These are phyloP conservation scores for Aporophyla lueneburgensis DNA, from an alignment of 2,888 invertebrate genomes.

Conservation along the genomic window DNA sequence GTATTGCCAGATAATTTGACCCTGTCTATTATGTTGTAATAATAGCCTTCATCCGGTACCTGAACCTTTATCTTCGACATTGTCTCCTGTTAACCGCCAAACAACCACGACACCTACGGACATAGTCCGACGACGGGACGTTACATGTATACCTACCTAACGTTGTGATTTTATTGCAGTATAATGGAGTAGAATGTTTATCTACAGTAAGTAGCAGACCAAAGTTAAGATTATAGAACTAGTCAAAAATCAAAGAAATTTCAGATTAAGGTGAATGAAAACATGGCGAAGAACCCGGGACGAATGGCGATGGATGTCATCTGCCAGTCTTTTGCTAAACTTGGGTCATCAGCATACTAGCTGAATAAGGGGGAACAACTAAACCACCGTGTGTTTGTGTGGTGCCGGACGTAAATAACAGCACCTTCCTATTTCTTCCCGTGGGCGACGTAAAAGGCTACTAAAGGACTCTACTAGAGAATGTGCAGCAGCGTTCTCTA, in stretches of 20 bases:
- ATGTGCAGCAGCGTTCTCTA: too few relatives aligned
- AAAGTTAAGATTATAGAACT: not conserved
- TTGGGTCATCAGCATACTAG: not conserved
- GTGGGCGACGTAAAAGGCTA: too few relatives aligned
- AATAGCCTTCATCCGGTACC: too few relatives aligned
- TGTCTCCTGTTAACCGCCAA: not conserved
- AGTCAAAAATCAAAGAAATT: not conserved
- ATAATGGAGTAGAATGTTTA: slow-evolving; percentile 7
- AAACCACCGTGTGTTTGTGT: not conserved
- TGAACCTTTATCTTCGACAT: too few relatives aligned
- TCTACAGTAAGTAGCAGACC: slow-evolving; percentile 27
- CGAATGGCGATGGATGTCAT: not conserved
- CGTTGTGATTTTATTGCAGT: slow-evolving; percentile 22
- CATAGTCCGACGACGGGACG: not conserved
- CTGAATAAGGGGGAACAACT: not conserved
- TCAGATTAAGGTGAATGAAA: not conserved
- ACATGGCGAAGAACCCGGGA: not conserved
- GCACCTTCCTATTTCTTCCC: too few relatives aligned
- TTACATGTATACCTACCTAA: not conserved
- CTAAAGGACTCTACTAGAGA: too few relatives aligned
- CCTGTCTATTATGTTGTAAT: too few relatives aligned
- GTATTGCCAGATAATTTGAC: too few relatives aligned
- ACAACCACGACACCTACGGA: not conserved
- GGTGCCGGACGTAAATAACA: too few relatives aligned
- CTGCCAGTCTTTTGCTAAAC: not conserved